Conservation (phyloP, 2,797 vertebrate genomes). For the Tarsius wallacei region DNA sequence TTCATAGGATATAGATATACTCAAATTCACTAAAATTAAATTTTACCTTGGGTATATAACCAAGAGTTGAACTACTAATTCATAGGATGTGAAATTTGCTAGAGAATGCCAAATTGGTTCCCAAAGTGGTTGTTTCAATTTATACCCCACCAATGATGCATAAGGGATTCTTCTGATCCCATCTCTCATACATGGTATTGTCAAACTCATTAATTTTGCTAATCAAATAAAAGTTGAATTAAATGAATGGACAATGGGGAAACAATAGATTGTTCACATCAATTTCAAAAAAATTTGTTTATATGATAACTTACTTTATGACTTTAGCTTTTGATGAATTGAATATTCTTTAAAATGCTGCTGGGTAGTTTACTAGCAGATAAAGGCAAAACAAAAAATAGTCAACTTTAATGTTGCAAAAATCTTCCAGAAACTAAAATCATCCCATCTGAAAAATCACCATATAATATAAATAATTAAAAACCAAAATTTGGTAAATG, state of each 20-base stretch:
- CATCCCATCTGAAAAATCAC: neutral
- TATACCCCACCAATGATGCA: too few species aligned
- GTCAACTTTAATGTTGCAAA: neutral
- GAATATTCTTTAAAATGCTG: neutral
- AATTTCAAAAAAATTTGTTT: slow-evolving; percentile 26
- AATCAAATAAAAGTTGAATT: neutral
- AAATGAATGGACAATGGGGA: neutral
- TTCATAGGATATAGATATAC: neutral
- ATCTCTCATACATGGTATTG: neutral
- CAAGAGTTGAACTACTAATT: too few species aligned
- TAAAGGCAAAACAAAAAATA: slow-evolving; percentile 12
- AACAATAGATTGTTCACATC: neutral
- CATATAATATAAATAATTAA: neutral
- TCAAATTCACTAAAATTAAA: too few species aligned
- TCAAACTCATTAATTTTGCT: neutral
- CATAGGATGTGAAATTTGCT: neutral
- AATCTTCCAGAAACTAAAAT: slow-evolving; percentile 3
- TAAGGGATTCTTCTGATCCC: neutral
- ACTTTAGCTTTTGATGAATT: slow-evolving; percentile 27
- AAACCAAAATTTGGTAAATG: neutral
- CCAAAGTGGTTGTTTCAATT: neutral
- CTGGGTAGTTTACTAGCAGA: neutral
- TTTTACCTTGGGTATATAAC: too few species aligned
- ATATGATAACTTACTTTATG: neutral
- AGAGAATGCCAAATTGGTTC: neutral